These are phyloP conservation scores for Sprattus sprattus DNA, from an alignment of 2,113 vertebrate genomes.

Conservation along the genomic window DNA sequence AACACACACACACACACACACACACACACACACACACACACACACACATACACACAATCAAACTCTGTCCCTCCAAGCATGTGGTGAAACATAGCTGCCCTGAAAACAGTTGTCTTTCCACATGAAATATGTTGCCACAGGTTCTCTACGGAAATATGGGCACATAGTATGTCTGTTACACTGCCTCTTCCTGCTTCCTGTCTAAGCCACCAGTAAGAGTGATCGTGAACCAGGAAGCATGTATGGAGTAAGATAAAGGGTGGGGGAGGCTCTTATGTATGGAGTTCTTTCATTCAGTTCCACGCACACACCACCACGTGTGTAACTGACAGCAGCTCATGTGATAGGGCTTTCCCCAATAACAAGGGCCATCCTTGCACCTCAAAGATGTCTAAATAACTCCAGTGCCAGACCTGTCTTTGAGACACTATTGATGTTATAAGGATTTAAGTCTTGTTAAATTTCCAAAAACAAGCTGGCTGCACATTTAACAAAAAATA, in stretches of 20 bases:
- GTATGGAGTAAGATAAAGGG: not conserved
- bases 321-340: slow-evolving; percentile 56
- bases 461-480: not conserved
- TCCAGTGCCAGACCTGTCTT: not conserved
- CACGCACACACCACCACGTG: slow-evolving; percentile 55
- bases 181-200: not conserved
- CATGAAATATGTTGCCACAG: not conserved
- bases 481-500: not conserved
- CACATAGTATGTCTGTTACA: slow-evolving; percentile 1
- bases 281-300: slow-evolving; percentile 37
- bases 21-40: slow-evolving; percentile 29
- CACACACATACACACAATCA: slow-evolving; percentile 36
- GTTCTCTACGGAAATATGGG: not conserved
- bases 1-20: slow-evolving; percentile 13
- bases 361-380: slow-evolving; percentile 1
- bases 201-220: not conserved
- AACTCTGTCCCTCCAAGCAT: not conserved
- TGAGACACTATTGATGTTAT: not conserved
- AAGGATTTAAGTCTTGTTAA: not conserved
- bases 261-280: slow-evolving; percentile 5
- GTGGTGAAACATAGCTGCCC: not conserved
- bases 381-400: not conserved
- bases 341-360: slow-evolving; percentile 52
- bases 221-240: not conserved
- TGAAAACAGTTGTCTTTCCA: not conserved